A percentile compares a stretch with the other conserved stretches of the same genome.
Conservation (phyloP, 2,113 vertebrate species). For the Peromyscus polionotus region DNA sequence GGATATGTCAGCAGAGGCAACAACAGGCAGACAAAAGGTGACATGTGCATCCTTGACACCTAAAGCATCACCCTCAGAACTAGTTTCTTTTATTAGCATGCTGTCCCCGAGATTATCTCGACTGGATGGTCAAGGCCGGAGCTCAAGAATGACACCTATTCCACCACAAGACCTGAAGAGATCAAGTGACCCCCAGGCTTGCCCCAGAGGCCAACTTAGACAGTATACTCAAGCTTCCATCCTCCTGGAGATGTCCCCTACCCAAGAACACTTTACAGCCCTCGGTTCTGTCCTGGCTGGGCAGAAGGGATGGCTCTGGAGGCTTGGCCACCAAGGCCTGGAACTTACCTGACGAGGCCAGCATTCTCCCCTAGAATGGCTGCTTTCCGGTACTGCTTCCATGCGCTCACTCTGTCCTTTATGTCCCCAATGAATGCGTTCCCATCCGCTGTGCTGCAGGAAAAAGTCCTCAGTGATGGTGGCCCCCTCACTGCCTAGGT, state of each 20-base stretch:
- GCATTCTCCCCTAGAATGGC: conserved; percentile 94
- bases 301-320: neutral
- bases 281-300: neutral
- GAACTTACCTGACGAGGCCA: conserved; percentile 94
- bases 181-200: neutral
- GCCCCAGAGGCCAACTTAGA: neutral
- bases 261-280: neutral
- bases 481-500: neutral
- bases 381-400: conserved; percentile 93
- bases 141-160: neutral
- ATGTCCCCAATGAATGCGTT: conserved; percentile 92
- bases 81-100: neutral
- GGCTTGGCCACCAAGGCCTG: neutral
- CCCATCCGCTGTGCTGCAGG: conserved; percentile 91
- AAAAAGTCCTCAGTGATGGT: neutral
- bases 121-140: neutral
- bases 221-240: neutral
- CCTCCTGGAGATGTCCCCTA: neutral
- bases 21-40: neutral
- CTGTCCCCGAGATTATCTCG: neutral
- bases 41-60: neutral
- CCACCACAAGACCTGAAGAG: neutral
- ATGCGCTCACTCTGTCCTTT: conserved; percentile 93
- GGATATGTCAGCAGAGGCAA: conserved; percentile 34
- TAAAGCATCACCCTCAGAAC: neutral